Evolutionary conservation across 2,797 vertebrate genomes (phyloP).

Genomic region (Kryptopterus vitreolus): DNA sequence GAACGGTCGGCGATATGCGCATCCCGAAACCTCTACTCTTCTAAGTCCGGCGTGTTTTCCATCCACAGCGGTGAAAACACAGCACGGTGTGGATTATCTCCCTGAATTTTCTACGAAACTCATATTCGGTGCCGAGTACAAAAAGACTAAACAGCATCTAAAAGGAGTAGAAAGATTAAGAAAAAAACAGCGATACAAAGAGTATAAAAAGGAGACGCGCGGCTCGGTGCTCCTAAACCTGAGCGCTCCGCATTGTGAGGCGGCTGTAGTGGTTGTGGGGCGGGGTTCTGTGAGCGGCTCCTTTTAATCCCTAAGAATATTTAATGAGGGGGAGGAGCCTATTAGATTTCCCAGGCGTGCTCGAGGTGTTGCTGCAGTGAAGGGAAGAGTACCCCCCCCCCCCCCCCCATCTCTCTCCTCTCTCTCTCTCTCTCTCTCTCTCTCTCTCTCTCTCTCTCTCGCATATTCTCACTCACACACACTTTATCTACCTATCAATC

Average conservation of each 20-base stretch:
- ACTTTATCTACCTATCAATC: no score
- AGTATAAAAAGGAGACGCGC: slow-evolving; percentile 11
- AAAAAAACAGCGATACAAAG: slow-evolving; percentile 13
- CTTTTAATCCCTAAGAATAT: slow-evolving; percentile 55
- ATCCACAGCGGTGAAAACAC: slow-evolving; percentile 43
- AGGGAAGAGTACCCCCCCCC: slow-evolving; percentile 25
- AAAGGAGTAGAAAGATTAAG: slow-evolving; percentile 5
- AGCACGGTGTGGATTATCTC: slow-evolving; percentile 38
- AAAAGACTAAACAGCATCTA: slow-evolving; percentile 5
- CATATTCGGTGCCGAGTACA: slow-evolving; percentile 2
- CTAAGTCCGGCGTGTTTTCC: slow-evolving; percentile 56
- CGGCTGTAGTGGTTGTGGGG: slow-evolving; percentile 51
- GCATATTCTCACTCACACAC: neutral
- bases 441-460: neutral
- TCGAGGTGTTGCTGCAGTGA: slow-evolving; percentile 54
- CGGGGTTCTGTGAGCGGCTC: slow-evolving; percentile 47
- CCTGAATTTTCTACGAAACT: slow-evolving; percentile 15
- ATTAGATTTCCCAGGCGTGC: slow-evolving; percentile 67
- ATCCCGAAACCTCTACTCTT: slow-evolving; percentile 55
- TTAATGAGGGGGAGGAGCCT: slow-evolving; percentile 62
- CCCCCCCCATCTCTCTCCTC: neutral
- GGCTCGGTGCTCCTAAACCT: slow-evolving; percentile 28
- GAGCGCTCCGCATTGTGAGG: slow-evolving; percentile 52
- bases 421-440: neutral
- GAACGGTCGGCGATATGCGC: slow-evolving; percentile 57